Evolutionary conservation across 2,113 vertebrate species (phyloP).

Genomic region (Paralichthys olivaceus): DNA sequence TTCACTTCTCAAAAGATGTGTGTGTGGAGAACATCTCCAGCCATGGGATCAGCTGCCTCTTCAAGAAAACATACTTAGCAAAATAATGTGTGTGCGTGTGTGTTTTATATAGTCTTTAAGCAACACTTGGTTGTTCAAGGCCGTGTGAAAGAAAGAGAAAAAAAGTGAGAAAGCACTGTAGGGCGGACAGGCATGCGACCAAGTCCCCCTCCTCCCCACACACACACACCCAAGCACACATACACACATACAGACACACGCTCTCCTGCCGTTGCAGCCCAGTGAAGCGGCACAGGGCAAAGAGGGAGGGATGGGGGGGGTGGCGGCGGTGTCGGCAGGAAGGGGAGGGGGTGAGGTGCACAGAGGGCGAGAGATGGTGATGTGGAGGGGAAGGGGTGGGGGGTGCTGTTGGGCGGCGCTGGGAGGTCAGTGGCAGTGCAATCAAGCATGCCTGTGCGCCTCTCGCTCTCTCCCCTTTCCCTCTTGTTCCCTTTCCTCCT

Average conservation of each 20-base stretch:
- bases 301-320: constrained; percentile 34
- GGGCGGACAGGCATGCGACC: constrained; percentile 73
- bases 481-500: constrained; percentile 41
- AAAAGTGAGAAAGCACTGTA: constrained; percentile 76
- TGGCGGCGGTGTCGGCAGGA: background rate
- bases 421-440: constrained; percentile 80
- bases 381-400: constrained; percentile 32
- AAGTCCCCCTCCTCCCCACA: constrained; percentile 29
- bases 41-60: constrained; percentile 4
- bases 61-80: background rate
- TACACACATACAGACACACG: constrained; percentile 16
- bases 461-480: constrained; percentile 52
- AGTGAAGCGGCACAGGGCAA: constrained; percentile 81
- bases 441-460: constrained; percentile 74
- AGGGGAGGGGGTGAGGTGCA: constrained; percentile 46
- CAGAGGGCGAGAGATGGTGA: constrained; percentile 63
- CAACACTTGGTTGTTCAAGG: constrained; percentile 71
- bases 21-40: background rate
- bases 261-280: constrained; percentile 76
- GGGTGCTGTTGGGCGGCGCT: constrained; percentile 53
- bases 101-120: constrained; percentile 47
- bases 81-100: constrained; percentile 29
- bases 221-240: constrained; percentile 17
- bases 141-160: constrained; percentile 64
- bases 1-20: background rate